phyloP scores from a whole-genome alignment of 2,113 vertebrate genomes.

The Trichomycterus rosablanca region DNA sequence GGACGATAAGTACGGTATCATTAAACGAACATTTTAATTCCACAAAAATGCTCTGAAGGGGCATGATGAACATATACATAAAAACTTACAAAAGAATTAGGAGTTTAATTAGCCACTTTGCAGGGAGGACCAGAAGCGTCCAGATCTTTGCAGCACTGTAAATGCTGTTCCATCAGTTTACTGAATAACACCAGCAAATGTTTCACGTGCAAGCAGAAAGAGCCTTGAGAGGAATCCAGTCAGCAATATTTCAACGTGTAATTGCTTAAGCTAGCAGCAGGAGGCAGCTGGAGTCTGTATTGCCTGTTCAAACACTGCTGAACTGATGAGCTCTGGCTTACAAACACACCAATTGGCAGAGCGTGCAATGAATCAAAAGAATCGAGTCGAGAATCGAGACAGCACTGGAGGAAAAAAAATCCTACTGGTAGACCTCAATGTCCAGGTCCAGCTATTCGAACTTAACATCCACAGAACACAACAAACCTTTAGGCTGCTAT shows the following conservation, averaged over 20 bases:
- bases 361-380: constrained; percentile 6
- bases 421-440: constrained; percentile 8
- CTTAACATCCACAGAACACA: not conserved
- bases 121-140: no score
- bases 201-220: constrained; percentile 6
- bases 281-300: constrained; percentile 1
- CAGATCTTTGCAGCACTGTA: no score
- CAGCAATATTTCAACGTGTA: constrained; percentile 10
- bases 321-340: not conserved
- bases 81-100: no score
- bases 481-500: no score
- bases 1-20: no score
- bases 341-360: not conserved
- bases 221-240: not conserved
- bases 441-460: constrained; percentile 24
- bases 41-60: no score
- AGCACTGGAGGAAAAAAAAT: constrained; percentile 6
- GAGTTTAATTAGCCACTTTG: no score
- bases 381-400: constrained; percentile 15
- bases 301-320: not conserved
- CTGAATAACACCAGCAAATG: not conserved
- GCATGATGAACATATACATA: no score
- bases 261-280: constrained; percentile 1
- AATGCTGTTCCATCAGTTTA: not conserved
- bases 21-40: no score